phyloP scores from a whole-genome alignment of 2,797 vertebrate species.

The Catamblyrhynchus diadema region DNA sequence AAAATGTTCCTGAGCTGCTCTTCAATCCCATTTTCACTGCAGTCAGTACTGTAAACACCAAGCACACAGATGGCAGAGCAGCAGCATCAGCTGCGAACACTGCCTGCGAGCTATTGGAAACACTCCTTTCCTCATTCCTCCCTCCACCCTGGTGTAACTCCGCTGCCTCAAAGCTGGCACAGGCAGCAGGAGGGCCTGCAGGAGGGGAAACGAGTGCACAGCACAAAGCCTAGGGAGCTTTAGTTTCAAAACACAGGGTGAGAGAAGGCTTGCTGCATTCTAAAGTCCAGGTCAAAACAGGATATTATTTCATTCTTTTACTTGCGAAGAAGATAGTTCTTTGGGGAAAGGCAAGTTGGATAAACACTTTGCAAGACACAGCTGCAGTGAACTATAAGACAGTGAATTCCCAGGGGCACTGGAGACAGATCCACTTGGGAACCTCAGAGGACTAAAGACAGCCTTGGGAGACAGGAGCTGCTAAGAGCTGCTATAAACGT shows the following conservation, averaged over 20 bases:
- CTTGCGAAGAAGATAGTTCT: not conserved
- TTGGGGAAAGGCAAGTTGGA: not conserved
- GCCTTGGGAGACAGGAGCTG: not conserved
- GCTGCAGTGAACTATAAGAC: not conserved
- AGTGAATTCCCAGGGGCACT: not conserved
- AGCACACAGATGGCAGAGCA: constrained; percentile 11
- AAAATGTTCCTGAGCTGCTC: not conserved
- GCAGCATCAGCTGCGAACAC: not conserved
- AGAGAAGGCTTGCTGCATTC: not conserved
- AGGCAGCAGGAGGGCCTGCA: not conserved
- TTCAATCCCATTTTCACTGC: not conserved
- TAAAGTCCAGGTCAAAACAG: not conserved
- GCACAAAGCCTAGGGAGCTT: not conserved
- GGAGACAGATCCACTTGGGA: not conserved
- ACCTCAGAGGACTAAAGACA: not conserved
- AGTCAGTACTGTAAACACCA: not conserved
- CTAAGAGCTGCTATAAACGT: not conserved
- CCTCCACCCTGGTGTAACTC: not conserved
- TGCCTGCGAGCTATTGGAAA: constrained; percentile 16
- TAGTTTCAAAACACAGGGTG: not conserved
- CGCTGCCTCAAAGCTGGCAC: not conserved
- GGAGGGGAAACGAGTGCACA: not conserved
- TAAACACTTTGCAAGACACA: not conserved
- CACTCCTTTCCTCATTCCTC: not conserved
- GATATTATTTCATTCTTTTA: not conserved